Evolutionary conservation across 2,113 vertebrate genomes (phyloP), one percentile per base, ranked within the genome.

Genomic region (Gallinago undulata): DNA sequence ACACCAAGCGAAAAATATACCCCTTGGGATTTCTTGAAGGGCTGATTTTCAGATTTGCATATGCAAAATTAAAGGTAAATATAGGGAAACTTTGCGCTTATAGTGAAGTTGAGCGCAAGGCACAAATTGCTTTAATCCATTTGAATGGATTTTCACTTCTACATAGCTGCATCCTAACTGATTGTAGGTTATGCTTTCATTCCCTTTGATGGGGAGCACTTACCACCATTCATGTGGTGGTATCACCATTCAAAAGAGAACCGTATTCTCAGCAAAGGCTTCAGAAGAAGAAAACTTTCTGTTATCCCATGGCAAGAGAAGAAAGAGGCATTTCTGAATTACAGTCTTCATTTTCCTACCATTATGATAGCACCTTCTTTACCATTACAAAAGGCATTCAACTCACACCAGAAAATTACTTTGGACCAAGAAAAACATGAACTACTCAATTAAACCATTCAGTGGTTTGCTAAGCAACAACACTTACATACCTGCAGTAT

Each of bases 61-160:
- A 94, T 81, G 76, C 76, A 87, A 94, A 96, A 97, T 96, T 96
- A 94, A 95, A 96, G 82, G 94, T 84, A 97, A 97, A 96, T 87
- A 97, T 18, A 94, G 57, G 59, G 64, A 94, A 97, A 90, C 57
- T 84, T 92, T 47, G 62, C 64, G 43, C 59, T 93, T 89, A 77
- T 70, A 93, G 70, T 72, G 74, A 89, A 91, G 63, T 82, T 90
- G 51, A 94, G 47, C 45, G 11, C 37, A 94, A 82, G 69, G 72
- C 37, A 88, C 53, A 62, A 94, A 90, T 80, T 79, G 35, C 57
- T 94, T 94, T 91, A 84, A 50, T 94, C 59, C 60, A 48, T 94
- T 94, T 86, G 41, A 90, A 56, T 53, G 69, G 28, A 82, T 96
- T 94, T 95, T 87, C 78, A 69, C 63, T 69, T 83, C 55, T 62